Percentiles rank a stretch among this genome's conserved stretches.
phyloP scores from a whole-genome alignment of 2,113 vertebrate species.

The Gavia stellata region DNA sequence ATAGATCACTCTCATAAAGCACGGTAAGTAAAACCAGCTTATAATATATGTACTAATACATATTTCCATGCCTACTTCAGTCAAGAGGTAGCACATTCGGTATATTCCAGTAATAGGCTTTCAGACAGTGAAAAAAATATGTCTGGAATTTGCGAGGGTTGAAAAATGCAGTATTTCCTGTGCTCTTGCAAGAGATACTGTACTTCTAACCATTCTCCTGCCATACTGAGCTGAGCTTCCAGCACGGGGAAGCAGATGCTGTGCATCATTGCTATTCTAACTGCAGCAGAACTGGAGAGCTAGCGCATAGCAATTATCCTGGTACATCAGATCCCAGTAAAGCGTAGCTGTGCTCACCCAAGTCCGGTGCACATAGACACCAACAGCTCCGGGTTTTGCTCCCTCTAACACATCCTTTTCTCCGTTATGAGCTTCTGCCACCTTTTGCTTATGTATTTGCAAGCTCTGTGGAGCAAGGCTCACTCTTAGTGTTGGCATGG shows the following conservation, averaged over 20 bases:
- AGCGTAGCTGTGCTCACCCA: background rate
- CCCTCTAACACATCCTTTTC: background rate
- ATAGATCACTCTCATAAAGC: background rate
- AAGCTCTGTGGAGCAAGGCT: background rate
- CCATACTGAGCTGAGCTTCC: background rate
- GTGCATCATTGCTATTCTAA: background rate
- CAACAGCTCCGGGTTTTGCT: background rate
- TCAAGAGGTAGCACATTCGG: background rate
- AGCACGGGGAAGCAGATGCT: background rate
- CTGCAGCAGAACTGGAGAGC: background rate
- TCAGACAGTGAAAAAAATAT: background rate
- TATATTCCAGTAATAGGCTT: background rate
- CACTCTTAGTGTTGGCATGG: background rate
- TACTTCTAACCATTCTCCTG: background rate
- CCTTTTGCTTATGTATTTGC: background rate
- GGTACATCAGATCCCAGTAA: background rate
- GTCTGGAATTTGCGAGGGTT: background rate
- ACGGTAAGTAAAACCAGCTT: background rate
- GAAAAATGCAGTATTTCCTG: background rate
- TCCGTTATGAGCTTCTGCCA: background rate
- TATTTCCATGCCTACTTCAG: background rate
- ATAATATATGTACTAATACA: background rate
- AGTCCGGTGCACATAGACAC: accelerated
- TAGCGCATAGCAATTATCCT: background rate
- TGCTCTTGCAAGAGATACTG: background rate